These are phyloP conservation scores for Pristionchus entomophagus DNA, from an alignment of 2,888 invertebrate species.

Conservation along the genomic window DNA sequence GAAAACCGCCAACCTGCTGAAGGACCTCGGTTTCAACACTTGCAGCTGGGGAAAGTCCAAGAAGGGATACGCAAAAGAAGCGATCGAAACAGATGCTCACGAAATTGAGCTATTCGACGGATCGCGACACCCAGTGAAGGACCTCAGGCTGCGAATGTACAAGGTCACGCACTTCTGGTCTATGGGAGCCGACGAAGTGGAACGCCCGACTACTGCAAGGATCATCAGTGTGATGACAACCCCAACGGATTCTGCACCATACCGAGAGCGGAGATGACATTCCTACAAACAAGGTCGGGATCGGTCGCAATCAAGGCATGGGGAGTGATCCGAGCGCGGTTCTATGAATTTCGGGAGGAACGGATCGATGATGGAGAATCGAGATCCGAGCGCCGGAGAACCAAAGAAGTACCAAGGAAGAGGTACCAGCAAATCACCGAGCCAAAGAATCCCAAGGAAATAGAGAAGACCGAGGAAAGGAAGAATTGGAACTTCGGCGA, in stretches of 20 bases:
- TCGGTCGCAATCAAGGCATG: slow-evolving; percentile 5
- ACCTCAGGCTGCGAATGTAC: neutral
- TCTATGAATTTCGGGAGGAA: neutral
- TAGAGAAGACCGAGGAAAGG: neutral
- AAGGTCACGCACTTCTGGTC: neutral
- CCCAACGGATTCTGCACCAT: neutral
- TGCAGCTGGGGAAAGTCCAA: slow-evolving; percentile 28
- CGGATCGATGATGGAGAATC: neutral
- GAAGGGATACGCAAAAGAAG: neutral
- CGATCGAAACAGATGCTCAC: neutral
- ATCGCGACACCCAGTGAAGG: neutral
- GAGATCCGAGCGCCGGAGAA: neutral
- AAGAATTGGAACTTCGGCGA: too few relatives aligned
- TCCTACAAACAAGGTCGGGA: neutral
- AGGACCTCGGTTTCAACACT: neutral
- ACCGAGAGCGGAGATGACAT: neutral
- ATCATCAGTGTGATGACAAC: neutral
- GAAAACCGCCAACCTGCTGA: neutral
- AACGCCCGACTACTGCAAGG: neutral
- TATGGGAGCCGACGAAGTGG: neutral
- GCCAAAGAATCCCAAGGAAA: neutral
- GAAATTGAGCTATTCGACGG: slow-evolving; percentile 25
- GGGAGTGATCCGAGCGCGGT: neutral
- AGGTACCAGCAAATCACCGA: neutral
- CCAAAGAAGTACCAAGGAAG: neutral